phyloP scores from a whole-genome alignment of 1,140 invertebrate species.

The Conus betulinus region DNA sequence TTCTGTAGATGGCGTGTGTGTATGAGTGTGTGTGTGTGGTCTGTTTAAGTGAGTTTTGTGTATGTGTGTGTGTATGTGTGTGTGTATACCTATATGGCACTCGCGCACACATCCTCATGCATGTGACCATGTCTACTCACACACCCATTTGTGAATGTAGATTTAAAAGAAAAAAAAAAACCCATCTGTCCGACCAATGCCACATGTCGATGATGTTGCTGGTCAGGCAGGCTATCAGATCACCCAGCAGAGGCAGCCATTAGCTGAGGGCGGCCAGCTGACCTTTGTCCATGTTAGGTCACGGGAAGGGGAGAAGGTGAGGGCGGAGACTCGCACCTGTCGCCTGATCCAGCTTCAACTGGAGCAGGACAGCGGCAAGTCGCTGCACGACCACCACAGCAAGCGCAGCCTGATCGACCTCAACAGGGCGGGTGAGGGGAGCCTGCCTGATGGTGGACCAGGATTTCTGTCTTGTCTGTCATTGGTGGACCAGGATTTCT shows the following conservation, averaged over 20 bases:
- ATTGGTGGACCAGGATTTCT: no score
- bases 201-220: background rate
- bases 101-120: no score
- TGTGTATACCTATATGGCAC: no score
- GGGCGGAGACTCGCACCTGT: slow-evolving; percentile 74
- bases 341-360: slow-evolving; percentile 93
- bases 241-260: slow-evolving; percentile 92
- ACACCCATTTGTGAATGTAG: no score
- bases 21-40: background rate
- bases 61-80: background rate
- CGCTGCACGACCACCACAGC: slow-evolving; percentile 85
- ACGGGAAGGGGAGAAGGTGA: slow-evolving; percentile 31
- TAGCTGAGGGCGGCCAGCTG: slow-evolving; percentile 90
- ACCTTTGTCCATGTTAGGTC: slow-evolving; percentile 83
- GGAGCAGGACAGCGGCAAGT: slow-evolving; percentile 99
- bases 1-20: background rate
- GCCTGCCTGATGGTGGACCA: no score
- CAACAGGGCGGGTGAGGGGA: slow-evolving; percentile 88
- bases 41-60: background rate
- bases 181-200: no score
- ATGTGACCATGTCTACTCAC: no score
- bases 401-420: slow-evolving; percentile 91
- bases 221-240: slow-evolving; percentile 96
- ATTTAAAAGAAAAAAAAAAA: no score
- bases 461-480: no score